Evolutionary conservation across 2,888 invertebrate genomes (phyloP).

Genomic region (Melanargia galathea): DNA sequence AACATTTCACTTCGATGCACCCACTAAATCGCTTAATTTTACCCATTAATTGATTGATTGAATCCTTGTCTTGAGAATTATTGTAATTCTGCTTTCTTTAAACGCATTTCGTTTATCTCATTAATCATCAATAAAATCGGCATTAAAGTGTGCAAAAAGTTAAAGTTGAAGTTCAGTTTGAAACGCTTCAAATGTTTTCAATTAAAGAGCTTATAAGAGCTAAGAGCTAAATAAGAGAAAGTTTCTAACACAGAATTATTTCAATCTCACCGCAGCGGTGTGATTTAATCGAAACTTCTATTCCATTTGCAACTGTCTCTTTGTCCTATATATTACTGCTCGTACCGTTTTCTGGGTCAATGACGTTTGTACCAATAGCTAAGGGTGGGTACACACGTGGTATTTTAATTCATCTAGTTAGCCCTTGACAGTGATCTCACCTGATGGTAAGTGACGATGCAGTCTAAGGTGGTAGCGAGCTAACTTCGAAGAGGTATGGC

Average conservation of each 20-base stretch:
- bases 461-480: too few species aligned
- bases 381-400: not conserved
- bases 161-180: not conserved
- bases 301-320: constrained; percentile 17
- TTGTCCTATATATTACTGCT: constrained; percentile 7
- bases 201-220: constrained; percentile 10
- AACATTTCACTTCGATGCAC: too few species aligned
- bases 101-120: too few species aligned
- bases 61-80: too few species aligned
- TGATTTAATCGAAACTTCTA: constrained; percentile 20
- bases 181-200: not conserved
- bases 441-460: too few species aligned
- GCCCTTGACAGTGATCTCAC: too few species aligned
- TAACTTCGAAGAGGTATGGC: too few species aligned
- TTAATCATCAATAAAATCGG: not conserved
- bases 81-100: too few species aligned
- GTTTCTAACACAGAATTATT: constrained; percentile 6
- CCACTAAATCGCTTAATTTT: too few species aligned
- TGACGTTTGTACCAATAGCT: constrained; percentile 9
- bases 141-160: not conserved
- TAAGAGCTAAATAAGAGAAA: too few species aligned
- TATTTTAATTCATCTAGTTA: too few species aligned
- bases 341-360: constrained; percentile 18
- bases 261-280: constrained; percentile 3
- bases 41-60: too few species aligned